A percentile compares a stretch with the other conserved stretches of the same genome.
phyloP scores from a whole-genome alignment of 2,888 invertebrate genomes.

The Argyra leucocephala region DNA sequence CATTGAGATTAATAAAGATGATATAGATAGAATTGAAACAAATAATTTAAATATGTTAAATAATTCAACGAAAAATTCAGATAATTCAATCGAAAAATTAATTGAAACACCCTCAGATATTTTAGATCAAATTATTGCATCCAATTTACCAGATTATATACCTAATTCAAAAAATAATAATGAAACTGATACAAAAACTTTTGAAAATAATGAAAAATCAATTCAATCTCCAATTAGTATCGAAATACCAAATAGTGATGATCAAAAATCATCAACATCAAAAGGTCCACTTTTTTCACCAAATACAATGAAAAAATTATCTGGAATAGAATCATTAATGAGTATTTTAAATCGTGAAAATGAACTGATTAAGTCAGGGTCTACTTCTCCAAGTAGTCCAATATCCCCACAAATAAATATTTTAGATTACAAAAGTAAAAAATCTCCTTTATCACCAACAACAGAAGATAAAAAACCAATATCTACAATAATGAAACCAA shows the following conservation, averaged over 20 bases:
- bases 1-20: conserved; percentile 29
- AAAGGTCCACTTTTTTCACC: conserved; percentile 30
- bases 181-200: background rate
- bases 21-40: conserved; percentile 29
- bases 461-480: background rate
- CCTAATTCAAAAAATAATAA: conserved; percentile 26
- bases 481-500: background rate
- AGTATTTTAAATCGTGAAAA: conserved; percentile 37
- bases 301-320: conserved; percentile 30
- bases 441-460: background rate
- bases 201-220: background rate
- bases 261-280: conserved; percentile 29
- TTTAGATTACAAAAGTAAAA: conserved; percentile 12
- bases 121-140: background rate
- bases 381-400: background rate
- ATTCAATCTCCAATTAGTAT: background rate
- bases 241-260: conserved; percentile 14
- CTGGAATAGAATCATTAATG: conserved; percentile 34
- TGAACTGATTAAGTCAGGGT: background rate
- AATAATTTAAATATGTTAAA: background rate
- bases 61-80: background rate
- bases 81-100: conserved; percentile 21
- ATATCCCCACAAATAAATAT: conserved; percentile 10
- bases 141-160: background rate
- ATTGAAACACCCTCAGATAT: conserved; percentile 23